Percentiles rank a stretch among this genome's conserved stretches.
Evolutionary conservation across 2,113 vertebrate genomes (phyloP).

Genomic region (Pica pica): DNA sequence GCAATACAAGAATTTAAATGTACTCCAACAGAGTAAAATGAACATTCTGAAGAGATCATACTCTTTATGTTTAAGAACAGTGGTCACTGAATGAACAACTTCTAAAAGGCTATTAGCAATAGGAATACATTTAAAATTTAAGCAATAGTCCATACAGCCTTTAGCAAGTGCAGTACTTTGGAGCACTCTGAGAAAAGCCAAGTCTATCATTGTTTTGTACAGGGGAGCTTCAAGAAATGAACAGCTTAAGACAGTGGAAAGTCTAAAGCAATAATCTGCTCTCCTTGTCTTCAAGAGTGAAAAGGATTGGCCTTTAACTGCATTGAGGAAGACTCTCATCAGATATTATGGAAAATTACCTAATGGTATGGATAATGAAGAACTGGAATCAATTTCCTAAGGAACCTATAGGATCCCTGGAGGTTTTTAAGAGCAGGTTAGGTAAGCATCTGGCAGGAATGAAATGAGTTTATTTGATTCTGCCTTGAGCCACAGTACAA

Average conservation of each 20-base stretch:
- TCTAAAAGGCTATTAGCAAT: neutral
- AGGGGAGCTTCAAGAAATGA: neutral
- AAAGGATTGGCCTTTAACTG: neutral
- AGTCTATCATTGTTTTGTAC: neutral
- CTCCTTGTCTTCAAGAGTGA: neutral
- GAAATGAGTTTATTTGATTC: neutral
- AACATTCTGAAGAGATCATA: neutral
- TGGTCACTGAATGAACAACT: neutral
- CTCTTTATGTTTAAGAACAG: neutral
- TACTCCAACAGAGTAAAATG: neutral
- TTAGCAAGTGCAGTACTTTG: neutral
- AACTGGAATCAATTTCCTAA: neutral
- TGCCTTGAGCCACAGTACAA: neutral
- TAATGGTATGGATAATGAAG: neutral
- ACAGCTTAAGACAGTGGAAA: neutral
- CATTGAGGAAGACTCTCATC: neutral
- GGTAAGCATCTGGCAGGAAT: neutral
- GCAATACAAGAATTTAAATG: neutral
- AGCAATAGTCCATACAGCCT: neutral
- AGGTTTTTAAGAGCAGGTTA: neutral
- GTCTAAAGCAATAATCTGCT: neutral
- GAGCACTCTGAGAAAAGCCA: neutral
- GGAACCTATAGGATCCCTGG: neutral
- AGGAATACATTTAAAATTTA: neutral
- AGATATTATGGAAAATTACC: neutral